Percentiles rank a stretch among this genome's conserved stretches.
Evolutionary conservation across 2,888 invertebrate species (phyloP).

Genomic region (Girardia tigrina): DNA sequence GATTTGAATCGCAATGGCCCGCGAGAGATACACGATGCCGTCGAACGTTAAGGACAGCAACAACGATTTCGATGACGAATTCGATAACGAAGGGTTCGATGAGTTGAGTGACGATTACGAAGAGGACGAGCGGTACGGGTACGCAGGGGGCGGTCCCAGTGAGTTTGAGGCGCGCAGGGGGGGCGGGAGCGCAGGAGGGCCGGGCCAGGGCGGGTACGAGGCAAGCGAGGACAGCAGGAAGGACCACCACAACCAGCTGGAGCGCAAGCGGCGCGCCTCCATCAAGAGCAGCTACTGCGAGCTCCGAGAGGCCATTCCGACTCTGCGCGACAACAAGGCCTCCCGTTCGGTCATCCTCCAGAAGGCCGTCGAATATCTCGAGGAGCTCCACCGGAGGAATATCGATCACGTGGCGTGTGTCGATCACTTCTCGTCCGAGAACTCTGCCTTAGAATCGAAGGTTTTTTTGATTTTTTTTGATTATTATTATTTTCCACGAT

Average conservation of each 20-base stretch:
- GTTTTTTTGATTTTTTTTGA: too few species aligned
- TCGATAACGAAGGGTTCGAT: neutral
- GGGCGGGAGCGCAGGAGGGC: neutral
- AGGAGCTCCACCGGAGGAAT: slow-evolving; percentile 28
- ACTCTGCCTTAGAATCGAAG: neutral
- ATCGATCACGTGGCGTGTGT: slow-evolving; percentile 27
- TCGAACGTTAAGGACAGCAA: neutral
- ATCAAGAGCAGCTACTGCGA: slow-evolving; percentile 34
- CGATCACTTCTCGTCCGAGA: slow-evolving; percentile 8
- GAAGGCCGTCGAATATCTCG: slow-evolving; percentile 35
- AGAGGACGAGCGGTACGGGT: neutral
- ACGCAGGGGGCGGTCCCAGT: neutral
- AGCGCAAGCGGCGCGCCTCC: slow-evolving; percentile 34
- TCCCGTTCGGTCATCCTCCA: slow-evolving; percentile 36
- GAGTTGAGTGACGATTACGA: slow-evolving; percentile 15
- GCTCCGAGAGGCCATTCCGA: slow-evolving; percentile 33
- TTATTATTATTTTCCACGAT: too few species aligned
- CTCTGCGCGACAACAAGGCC: slow-evolving; percentile 35
- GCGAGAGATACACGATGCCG: neutral
- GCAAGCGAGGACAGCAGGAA: slow-evolving; percentile 27
- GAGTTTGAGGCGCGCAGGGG: neutral
- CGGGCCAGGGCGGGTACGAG: neutral
- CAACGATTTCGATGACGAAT: neutral
- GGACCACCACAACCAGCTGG: slow-evolving; percentile 36
- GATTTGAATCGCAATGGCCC: too few species aligned